phyloP scores from a whole-genome alignment of 2,113 vertebrate species.

The Camelus dromedarius region DNA sequence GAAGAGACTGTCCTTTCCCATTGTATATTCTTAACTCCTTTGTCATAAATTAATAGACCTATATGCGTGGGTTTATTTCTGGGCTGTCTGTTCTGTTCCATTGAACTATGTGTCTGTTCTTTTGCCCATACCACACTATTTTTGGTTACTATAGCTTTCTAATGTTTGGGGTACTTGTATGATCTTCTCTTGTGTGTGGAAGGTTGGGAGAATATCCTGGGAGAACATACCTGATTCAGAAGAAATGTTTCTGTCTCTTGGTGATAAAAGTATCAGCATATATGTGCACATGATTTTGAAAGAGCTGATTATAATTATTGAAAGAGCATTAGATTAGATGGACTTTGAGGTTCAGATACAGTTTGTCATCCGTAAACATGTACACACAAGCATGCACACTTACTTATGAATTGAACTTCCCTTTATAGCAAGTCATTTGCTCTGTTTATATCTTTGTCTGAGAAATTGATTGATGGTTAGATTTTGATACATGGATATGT shows the following conservation, averaged over 20 bases:
- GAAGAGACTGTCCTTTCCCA: too few species aligned
- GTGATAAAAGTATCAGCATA: not conserved
- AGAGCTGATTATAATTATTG: slow-evolving; percentile 13
- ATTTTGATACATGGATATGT: not conserved
- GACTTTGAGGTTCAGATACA: not conserved
- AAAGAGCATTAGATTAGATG: not conserved
- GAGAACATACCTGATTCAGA: not conserved
- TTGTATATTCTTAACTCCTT: too few species aligned
- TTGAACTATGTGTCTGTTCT: too few species aligned
- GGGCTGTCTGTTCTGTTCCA: too few species aligned
- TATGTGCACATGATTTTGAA: slow-evolving; percentile 16
- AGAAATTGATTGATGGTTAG: not conserved
- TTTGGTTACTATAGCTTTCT: too few species aligned
- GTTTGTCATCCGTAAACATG: not conserved
- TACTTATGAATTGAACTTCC: not conserved
- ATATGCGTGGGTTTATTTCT: too few species aligned
- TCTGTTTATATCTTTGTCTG: not conserved
- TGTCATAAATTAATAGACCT: too few species aligned
- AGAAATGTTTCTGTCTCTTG: not conserved
- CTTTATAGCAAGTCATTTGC: not conserved
- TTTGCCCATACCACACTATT: too few species aligned
- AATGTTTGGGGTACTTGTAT: not conserved
- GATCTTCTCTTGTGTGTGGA: not conserved
- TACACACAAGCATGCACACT: not conserved
- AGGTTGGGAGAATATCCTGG: not conserved